Conservation (phyloP, 2,797 vertebrate species). For the Lacerta viridis region DNA sequence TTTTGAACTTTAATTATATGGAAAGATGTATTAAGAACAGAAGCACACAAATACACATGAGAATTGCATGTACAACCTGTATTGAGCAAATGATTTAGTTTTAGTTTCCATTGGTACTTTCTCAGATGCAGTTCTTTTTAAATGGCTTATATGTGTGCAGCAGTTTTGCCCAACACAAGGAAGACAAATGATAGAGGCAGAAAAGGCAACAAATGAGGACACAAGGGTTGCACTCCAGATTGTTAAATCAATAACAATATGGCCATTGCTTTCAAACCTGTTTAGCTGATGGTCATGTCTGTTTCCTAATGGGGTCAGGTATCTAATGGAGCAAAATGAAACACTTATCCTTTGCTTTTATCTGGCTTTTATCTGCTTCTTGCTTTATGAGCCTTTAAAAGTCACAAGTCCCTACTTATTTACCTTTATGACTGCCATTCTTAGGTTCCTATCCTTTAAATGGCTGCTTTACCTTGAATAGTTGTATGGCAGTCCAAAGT, state of each 20-base stretch:
- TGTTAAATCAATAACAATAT: slow-evolving; percentile 28
- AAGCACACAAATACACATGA: not conserved
- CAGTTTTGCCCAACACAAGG: not conserved
- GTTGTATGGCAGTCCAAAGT: not conserved
- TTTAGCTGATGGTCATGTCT: slow-evolving; percentile 20
- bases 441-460: not conserved
- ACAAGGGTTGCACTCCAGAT: not conserved
- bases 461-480: not conserved
- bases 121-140: not conserved
- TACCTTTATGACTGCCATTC: not conserved
- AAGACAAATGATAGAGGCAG: slow-evolving; percentile 19
- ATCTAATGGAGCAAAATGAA: slow-evolving; percentile 5
- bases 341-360: slow-evolving; percentile 21
- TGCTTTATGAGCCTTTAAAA: slow-evolving; percentile 21
- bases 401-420: not conserved
- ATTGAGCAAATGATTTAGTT: not conserved
- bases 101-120: not conserved
- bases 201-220: slow-evolving; percentile 10
- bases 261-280: slow-evolving; percentile 20
- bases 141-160: not conserved
- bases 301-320: slow-evolving; percentile 20
- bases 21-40: not conserved
- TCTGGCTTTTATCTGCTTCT: slow-evolving; percentile 22
- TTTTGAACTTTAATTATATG: not conserved
- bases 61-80: not conserved